Conservation (phyloP, 2,113 vertebrate genomes). For the Xiphophorus couchianus region DNA sequence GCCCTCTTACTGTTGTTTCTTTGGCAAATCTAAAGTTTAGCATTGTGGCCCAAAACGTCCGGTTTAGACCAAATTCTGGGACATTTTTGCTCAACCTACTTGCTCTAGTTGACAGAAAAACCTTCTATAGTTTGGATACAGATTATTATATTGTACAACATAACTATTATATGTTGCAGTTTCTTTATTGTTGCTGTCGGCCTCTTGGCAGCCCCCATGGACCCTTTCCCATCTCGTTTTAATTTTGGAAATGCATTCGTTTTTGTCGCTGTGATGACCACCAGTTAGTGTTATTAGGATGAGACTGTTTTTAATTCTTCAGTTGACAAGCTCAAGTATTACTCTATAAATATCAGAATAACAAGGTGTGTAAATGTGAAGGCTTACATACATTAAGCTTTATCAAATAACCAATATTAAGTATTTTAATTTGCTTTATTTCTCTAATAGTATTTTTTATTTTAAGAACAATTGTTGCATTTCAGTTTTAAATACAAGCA, state of each 20-base stretch:
- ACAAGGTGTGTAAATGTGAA: neutral
- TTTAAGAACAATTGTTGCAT: too few species aligned
- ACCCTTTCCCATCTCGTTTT: neutral
- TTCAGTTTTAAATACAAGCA: too few species aligned
- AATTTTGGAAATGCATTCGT: neutral
- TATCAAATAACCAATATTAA: neutral
- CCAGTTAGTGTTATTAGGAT: neutral
- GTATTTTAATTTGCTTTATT: neutral
- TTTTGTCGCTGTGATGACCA: neutral
- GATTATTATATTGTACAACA: too few species aligned
- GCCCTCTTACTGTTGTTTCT: too few species aligned
- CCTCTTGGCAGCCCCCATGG: neutral
- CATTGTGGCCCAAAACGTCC: too few species aligned
- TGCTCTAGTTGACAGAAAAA: too few species aligned
- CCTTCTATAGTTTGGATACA: too few species aligned
- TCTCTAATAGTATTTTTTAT: too few species aligned
- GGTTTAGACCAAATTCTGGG: too few species aligned
- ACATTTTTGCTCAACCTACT: too few species aligned
- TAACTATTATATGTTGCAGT: neutral
- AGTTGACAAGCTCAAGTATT: neutral
- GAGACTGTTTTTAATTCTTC: neutral
- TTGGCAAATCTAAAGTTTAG: too few species aligned
- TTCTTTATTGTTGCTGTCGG: neutral
- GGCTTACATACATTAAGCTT: neutral
- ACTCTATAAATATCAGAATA: neutral